A percentile compares a stretch with the other conserved stretches of the same genome.
These are phyloP conservation scores for Pachypsylla venusta DNA, from an alignment of 1,140 invertebrate species.

Conservation along the genomic window DNA sequence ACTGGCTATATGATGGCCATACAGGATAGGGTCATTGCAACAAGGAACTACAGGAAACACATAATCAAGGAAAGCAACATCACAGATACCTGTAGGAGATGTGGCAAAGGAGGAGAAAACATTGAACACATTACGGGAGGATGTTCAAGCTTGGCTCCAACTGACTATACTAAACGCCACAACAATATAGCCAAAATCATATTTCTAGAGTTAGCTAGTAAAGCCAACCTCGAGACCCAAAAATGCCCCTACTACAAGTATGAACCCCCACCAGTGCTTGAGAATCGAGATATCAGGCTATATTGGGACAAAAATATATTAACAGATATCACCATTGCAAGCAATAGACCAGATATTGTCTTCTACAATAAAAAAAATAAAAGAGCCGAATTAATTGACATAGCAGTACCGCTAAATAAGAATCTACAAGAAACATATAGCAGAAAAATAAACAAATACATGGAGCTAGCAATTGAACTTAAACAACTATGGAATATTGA, in stretches of 20 bases:
- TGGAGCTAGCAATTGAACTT: neutral
- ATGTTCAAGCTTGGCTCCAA: neutral
- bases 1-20: conserved; percentile 24
- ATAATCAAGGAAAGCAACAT: conserved; percentile 22
- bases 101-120: neutral
- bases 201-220: neutral
- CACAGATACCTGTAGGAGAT: neutral
- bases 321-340: neutral
- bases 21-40: conserved; percentile 26
- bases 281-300: neutral
- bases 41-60: conserved; percentile 22
- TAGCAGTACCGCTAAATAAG: neutral
- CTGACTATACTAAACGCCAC: conserved; percentile 1
- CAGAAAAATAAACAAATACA: conserved; percentile 9
- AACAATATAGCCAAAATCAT: conserved; percentile 3
- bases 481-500: neutral
- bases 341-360: neutral
- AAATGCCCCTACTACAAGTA: neutral
- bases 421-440: neutral
- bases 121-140: neutral
- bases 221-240: neutral
- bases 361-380: neutral
- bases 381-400: neutral
- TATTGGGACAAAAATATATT: neutral
- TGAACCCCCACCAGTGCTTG: neutral